Evolutionary conservation across 35 echinoderm and acorn worm genomes (phyloP), one percentile per base, ranked within the genome.

Genomic region (Diadema setosum): DNA sequence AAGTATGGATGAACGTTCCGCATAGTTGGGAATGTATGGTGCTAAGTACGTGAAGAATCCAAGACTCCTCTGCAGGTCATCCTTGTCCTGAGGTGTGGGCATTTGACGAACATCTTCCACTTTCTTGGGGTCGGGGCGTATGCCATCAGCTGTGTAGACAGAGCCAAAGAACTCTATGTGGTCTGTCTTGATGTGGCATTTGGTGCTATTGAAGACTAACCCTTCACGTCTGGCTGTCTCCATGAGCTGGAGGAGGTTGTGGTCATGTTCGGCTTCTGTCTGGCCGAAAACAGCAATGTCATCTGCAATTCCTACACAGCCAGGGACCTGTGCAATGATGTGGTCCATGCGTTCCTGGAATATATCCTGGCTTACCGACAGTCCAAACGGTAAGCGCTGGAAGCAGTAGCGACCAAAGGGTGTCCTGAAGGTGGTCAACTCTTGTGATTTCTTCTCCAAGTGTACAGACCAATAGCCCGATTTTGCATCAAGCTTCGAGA

Each of bases 341-440:
- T 40, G 11, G 56, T 90, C 88, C 88, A 90, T 91, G 16, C 63
- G 56, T 48, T 86, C 45, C 31, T 86, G 88, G 69, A 94, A 94
- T 16, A 90, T 82, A 41, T 94, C 92, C 58, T 94, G 92, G 64
- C 85, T 88, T 11, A 94, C 82, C 18, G 82, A 81, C 4, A 94
- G 56, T 16, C 87, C 93, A 82, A 95, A 95, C 4, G 89, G 88
- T 42, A 95, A 58, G 23, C 88, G 33, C 23, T 59, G 36, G 42
- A 91, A 95, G 50, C 93, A 91, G 43, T 91, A 91, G 39, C 93
- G 18, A 12, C 84, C 88, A 64, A 95, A 91, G 21, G 93, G 93
- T 42, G 74, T 91, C 14, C 88, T 39, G 74, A 91, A 87, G 2
- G 84, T 95, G 34, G 93, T 95, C 15, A 95, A 59, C 21, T 95